Conservation (phyloP, 2,113 vertebrate species). For the Thermophis baileyi region DNA sequence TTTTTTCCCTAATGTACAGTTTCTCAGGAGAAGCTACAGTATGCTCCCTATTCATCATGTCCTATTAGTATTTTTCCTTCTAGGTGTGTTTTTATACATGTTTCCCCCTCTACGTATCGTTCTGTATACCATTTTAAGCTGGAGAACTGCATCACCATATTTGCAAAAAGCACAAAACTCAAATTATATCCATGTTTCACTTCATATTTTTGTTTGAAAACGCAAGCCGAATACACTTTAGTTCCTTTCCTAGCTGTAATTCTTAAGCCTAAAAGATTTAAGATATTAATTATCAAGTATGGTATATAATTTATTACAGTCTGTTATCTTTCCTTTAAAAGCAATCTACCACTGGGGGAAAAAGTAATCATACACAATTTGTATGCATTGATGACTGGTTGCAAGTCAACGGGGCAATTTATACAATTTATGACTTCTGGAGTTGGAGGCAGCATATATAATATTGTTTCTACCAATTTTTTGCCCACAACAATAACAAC, state of each 20-base stretch:
- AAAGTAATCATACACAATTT: neutral
- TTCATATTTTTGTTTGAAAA: neutral
- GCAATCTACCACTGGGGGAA: neutral
- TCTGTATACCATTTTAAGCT: neutral
- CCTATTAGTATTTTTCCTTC: neutral
- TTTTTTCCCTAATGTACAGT: neutral
- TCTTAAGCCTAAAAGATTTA: neutral
- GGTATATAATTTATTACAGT: neutral
- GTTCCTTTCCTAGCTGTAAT: neutral
- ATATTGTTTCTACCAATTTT: neutral
- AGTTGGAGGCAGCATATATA: neutral
- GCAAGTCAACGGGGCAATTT: neutral
- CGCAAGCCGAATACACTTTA: neutral
- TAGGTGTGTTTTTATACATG: neutral
- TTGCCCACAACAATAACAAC: neutral
- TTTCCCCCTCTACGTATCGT: neutral
- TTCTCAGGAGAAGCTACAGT: neutral
- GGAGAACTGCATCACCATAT: neutral
- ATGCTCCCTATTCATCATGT: neutral
- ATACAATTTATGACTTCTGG: neutral
- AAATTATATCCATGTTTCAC: neutral
- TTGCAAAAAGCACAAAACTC: neutral
- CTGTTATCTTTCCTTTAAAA: neutral
- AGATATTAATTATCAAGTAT: neutral
- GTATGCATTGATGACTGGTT: neutral